phyloP scores from a whole-genome alignment of 2,888 invertebrate genomes.

The Neoascia interrupta region DNA sequence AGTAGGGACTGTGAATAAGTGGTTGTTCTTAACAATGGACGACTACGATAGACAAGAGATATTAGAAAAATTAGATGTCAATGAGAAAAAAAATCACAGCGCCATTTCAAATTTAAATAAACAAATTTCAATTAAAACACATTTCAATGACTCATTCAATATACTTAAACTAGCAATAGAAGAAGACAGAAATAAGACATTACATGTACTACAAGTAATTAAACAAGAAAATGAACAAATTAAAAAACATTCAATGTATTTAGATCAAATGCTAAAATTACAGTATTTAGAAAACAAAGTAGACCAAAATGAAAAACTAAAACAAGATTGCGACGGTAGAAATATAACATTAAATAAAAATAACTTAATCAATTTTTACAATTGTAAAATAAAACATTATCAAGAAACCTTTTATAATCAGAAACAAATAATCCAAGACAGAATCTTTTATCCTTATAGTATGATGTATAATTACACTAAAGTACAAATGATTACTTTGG shows the following conservation, averaged over 20 bases:
- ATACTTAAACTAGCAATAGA: slow-evolving; percentile 33
- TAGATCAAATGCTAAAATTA: slow-evolving; percentile 28
- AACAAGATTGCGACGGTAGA: slow-evolving; percentile 38
- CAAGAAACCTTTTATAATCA: slow-evolving; percentile 21
- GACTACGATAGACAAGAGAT: slow-evolving; percentile 2
- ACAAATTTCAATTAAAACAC: slow-evolving; percentile 39
- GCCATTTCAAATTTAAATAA: slow-evolving; percentile 6
- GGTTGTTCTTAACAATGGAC: slow-evolving; percentile 2
- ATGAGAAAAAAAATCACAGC: background rate
- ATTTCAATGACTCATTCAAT: slow-evolving; percentile 43
- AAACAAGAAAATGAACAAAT: slow-evolving; percentile 9
- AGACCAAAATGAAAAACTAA: slow-evolving; percentile 22
- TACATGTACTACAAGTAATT: slow-evolving; percentile 18
- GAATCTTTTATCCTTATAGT: background rate
- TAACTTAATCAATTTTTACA: slow-evolving; percentile 32
- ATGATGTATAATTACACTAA: background rate
- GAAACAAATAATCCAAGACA: background rate
- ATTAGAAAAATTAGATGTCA: slow-evolving; percentile 1
- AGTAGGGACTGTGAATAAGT: slow-evolving; percentile 19
- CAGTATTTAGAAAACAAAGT: slow-evolving; percentile 25
- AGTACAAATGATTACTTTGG: slow-evolving; percentile 2
- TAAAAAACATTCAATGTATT: slow-evolving; percentile 1
- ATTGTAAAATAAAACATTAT: slow-evolving; percentile 40
- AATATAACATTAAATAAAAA: slow-evolving; percentile 42
- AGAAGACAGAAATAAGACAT: slow-evolving; percentile 36